These are phyloP conservation scores for Halcyon chelicuti DNA, from an alignment of 2,797 vertebrate genomes.

Conservation along the genomic window DNA sequence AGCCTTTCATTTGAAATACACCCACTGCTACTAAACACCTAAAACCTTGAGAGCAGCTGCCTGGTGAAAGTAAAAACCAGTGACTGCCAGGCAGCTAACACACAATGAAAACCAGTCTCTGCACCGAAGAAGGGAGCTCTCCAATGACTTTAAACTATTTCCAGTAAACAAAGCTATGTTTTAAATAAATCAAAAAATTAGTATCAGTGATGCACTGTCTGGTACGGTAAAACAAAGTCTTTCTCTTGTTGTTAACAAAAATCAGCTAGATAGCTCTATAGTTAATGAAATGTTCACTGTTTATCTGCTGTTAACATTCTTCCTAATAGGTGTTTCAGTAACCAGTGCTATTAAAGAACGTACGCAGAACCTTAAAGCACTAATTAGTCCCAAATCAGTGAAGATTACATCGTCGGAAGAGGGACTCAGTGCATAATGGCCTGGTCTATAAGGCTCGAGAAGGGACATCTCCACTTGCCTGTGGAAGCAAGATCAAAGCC, in stretches of 20 bases:
- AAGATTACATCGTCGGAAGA: not conserved
- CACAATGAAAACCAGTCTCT: not conserved
- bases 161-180: not conserved
- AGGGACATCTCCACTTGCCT: not conserved
- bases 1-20: not conserved
- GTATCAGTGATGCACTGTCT: not conserved
- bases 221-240: not conserved
- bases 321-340: not conserved
- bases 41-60: not conserved
- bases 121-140: not conserved
- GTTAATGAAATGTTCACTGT: not conserved
- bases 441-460: not conserved
- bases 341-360: not conserved
- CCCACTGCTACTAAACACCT: not conserved
- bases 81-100: not conserved
- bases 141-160: not conserved
- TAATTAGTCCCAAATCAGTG: slow-evolving; percentile 17
- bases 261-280: not conserved
- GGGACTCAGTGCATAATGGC: not conserved
- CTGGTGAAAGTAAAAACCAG: not conserved
- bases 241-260: not conserved
- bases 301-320: not conserved
- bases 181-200: slow-evolving; percentile 23
- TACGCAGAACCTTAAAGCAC: not conserved
- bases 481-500: not conserved